Base-by-base conservation (phyloP, 2,113 vertebrate species). In the Tachuris rubrigastra region DNA sequence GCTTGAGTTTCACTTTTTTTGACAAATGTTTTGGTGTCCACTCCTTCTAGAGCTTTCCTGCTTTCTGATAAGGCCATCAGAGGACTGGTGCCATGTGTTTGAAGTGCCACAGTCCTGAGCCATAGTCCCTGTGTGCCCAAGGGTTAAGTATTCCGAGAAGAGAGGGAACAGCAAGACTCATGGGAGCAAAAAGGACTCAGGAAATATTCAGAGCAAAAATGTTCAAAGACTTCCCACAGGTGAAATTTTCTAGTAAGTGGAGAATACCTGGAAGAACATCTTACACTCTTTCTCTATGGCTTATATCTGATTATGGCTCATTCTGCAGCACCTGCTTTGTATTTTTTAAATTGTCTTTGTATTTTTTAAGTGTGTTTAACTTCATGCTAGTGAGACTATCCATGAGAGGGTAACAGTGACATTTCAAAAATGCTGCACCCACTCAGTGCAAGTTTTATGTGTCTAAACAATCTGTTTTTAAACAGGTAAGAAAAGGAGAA, bases 341-440 rank as follows among this genome's bases (percentile, higher is more conserved):
- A 20, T 79, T 67, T 91, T 91, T 94, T 39, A 46, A 83, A 85
- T 90, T 33, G 12, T 41, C 12, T 93, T 94, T 93, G 78, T 85
- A 20, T 79, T 67, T 91, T 91, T 94, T 39, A 46, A 88, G n/a
- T 46, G 28, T 66, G 63, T 85, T 85, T 83, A 87, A 46, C 85
- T 9, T 85, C 12, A 77, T 77, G 72, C 74, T 71, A 86, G 47
- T 80, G 83, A 95, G 55, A 58, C 42, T 39, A 63, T 81, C 60
- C 74, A 10, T 9, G 19, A 81, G 41, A 91, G 11, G 25, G 16
- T 74, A 77, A 55, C 28, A 62, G 15, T 14, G 56, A 47, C 4
- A 0, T 85, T 30, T 47, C 23, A 69, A 60, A 88, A 90, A 56
- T 42, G 55, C 47, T 74, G 27, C 73, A 52, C 65, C 65, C 60